phyloP scores from a whole-genome alignment of 2,113 vertebrate species.

The Etia nguti region DNA sequence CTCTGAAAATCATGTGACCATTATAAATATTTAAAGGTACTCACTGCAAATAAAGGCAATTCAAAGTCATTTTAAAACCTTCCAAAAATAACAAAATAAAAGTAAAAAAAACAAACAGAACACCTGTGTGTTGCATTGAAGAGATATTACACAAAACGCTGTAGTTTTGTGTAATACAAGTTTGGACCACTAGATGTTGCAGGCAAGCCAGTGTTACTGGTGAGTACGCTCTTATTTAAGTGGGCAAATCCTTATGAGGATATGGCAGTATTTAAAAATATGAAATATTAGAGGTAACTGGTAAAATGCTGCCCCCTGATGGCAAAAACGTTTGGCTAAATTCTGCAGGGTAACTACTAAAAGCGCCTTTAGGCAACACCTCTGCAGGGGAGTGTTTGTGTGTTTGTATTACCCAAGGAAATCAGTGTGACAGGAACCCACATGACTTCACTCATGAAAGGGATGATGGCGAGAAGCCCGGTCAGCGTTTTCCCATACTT shows the following conservation, averaged over 20 bases:
- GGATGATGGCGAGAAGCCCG: neutral
- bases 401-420: neutral
- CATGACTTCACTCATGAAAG: neutral
- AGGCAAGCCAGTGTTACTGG: neutral
- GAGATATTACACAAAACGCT: neutral
- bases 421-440: neutral
- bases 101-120: neutral
- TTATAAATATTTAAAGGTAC: neutral
- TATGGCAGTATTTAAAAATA: neutral
- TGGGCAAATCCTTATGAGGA: neutral
- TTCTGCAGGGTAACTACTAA: neutral
- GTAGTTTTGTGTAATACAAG: neutral
- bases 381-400: neutral
- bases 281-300: neutral
- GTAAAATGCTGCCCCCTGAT: neutral
- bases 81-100: neutral
- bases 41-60: neutral
- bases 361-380: neutral
- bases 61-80: neutral
- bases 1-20: neutral
- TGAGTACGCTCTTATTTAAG: neutral
- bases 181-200: neutral
- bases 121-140: neutral
- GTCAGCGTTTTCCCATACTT: neutral
- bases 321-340: neutral